Base-by-base conservation (phyloP, 2,888 invertebrate genomes). In the Latrodectus hesperus region DNA sequence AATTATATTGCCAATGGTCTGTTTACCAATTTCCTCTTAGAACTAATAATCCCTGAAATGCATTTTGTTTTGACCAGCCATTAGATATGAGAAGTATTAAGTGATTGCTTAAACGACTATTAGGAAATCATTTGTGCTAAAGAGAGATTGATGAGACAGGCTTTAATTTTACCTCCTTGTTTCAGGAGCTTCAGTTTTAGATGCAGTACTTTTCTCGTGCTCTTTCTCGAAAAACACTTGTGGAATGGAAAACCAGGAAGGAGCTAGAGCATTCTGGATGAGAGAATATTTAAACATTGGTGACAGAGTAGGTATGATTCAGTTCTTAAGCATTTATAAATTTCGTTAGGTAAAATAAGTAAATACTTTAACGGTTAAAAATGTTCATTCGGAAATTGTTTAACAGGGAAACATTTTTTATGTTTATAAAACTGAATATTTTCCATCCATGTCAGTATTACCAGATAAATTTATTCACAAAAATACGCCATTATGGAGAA, bases 221-320 rank as follows among this genome's bases (percentile, higher is more conserved):
- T 53, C 70, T 0, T 85, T 85, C 22, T 1, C 64, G 9, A 14
- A 16, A 12, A 26, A 65, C 22, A 75, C 70, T 9, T 85, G 85
- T 52, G 71, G 80, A 16, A 85, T 85, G 85, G 53, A 55, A 22
- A 85, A 85, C n/a, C 80, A 80, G 26, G 49, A n/a, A 16, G 67
- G 65, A 22, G 68, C 75, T 11, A 60, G 60, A 9, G 85, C 80
- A 2, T 11, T 38, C 10, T 85, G 85, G 85, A 60, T 26, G 9
- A 49, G 75, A n/a, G 70, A 64, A 14, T 80, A 71, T n/a, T 74
- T 85, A 11, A 14, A 55, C 1, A 38, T 75, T 10, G 85, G 85
- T n/a, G 75, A 75, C 22, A 73, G 75, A 64, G 60, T 52, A 14
- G 85, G 85, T 85, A 60, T 22, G 55, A 12, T 38, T 38, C 10